Base-by-base conservation (phyloP, 2,888 invertebrate genomes). In the Catotricha subobsoleta region DNA sequence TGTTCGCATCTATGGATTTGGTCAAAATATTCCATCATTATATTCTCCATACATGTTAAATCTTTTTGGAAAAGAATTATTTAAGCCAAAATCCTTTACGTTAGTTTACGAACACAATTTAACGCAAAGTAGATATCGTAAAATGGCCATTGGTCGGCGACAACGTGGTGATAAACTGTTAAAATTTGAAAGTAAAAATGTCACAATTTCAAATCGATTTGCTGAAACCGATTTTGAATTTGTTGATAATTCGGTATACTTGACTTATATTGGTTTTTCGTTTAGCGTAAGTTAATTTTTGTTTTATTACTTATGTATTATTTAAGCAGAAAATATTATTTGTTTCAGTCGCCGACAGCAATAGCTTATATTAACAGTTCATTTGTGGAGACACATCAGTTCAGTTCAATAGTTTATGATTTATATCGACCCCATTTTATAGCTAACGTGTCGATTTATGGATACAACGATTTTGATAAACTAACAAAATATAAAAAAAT, bases 331-430 rank as follows among this genome's bases (percentile, higher is more conserved):
- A 13, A 13, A 19, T 19, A 10, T 12, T 12, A 9, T 16, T 15
- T 13, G 5, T 31, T 31, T 15, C 25, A 36, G 36, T 36, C 36
- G 16, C 36, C 36, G 10, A 36, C 36, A 21, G 36, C 36, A 21
- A 36, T 13, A 15, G 36, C 36, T 23, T 36, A 15, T 20, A 25
- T 36, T 15, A 36, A 36, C 4, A 36, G 36, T 36, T 36, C 36
- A 10, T 36, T 25, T 25, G 21, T 36, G 21, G 15, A 36, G 16
- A 13, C 21, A 23, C 21, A 36, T 23, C 13, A n/a, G 8, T 36
- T 36, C 25, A 36, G 9, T 25, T 21, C 25, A 36, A 25, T 36
- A 13, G 23, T 36, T 15, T 36, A 36, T 36, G 36, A 36, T 36
- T 23, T 36, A 23, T 23, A 25, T 36, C 21, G 36, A 10, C 25